phyloP scores from a whole-genome alignment of 1,140 invertebrate species.

The Caerostris extrusa region DNA sequence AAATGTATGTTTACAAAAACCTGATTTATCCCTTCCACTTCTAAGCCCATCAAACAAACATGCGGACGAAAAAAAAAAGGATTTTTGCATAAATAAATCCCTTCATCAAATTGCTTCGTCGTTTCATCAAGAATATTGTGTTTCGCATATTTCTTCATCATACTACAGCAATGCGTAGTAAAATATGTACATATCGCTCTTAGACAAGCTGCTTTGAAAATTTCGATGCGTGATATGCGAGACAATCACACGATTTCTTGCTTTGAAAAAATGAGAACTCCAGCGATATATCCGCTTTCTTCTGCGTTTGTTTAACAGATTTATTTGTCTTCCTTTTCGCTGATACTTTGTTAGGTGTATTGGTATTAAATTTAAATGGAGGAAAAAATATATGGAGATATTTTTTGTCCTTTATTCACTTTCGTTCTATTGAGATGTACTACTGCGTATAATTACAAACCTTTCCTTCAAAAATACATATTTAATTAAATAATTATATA shows the following conservation, averaged over 20 bases:
- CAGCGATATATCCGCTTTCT: neutral
- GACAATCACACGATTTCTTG: neutral
- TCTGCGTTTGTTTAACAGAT: neutral
- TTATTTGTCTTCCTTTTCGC: neutral
- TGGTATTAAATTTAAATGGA: too few species aligned
- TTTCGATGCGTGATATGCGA: neutral
- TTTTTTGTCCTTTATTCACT: too few species aligned
- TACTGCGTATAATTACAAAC: too few species aligned
- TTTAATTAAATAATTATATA: too few species aligned
- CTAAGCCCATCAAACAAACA: neutral
- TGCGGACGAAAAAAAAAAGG: neutral
- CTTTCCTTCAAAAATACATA: too few species aligned
- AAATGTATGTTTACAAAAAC: too few species aligned
- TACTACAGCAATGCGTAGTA: neutral
- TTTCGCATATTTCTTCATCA: neutral
- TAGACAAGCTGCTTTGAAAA: neutral
- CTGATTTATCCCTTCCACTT: neutral
- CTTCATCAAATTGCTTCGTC: neutral
- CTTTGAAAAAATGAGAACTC: constrained; percentile 9
- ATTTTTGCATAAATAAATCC: neutral
- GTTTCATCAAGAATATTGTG: neutral
- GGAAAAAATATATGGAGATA: too few species aligned
- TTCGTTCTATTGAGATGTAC: neutral
- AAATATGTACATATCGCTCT: neutral
- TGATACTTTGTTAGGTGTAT: neutral